phyloP scores from a whole-genome alignment of 2,113 vertebrate genomes.

The Hydrolagus affinis region DNA sequence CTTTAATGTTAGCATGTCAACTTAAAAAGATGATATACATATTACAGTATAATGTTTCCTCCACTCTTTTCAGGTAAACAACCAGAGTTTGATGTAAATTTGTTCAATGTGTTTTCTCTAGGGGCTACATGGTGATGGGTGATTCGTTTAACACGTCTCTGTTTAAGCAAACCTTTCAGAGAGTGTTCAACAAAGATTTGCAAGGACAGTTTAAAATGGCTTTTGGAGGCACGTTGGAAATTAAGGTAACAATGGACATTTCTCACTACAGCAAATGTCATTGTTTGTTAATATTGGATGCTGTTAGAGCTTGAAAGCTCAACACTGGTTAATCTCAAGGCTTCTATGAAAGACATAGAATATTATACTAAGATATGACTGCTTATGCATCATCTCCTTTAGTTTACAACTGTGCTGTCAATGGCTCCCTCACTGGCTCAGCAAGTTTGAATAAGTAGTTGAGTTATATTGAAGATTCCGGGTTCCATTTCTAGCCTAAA shows the following conservation, averaged over 20 bases:
- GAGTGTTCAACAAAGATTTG: conserved; percentile 87
- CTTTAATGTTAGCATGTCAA: neutral
- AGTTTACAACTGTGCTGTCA: too few relatives aligned
- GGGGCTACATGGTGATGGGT: conserved; percentile 97
- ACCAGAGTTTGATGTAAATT: conserved; percentile 9
- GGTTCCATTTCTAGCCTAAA: too few relatives aligned
- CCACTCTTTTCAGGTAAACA: neutral
- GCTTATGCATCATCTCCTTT: too few relatives aligned
- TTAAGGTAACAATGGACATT: conserved; percentile 67
- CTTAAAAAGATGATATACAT: neutral
- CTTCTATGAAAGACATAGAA: neutral
- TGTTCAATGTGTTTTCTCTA: conserved; percentile 44
- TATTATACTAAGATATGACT: too few relatives aligned
- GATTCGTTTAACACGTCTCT: conserved; percentile 97
- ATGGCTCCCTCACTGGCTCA: too few relatives aligned
- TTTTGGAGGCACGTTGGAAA: conserved; percentile 86
- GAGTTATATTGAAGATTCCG: too few relatives aligned
- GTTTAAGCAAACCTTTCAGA: conserved; percentile 96
- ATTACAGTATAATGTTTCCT: neutral
- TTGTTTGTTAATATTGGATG: neutral
- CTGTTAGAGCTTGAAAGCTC: neutral
- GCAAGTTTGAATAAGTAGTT: too few relatives aligned
- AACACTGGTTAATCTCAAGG: neutral
- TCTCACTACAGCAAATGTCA: neutral
- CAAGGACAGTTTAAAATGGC: conserved; percentile 94